Percentiles rank a stretch among this genome's conserved stretches.
phyloP scores from a whole-genome alignment of 2,113 vertebrate genomes.

The Cephalopholis sonnerati region DNA sequence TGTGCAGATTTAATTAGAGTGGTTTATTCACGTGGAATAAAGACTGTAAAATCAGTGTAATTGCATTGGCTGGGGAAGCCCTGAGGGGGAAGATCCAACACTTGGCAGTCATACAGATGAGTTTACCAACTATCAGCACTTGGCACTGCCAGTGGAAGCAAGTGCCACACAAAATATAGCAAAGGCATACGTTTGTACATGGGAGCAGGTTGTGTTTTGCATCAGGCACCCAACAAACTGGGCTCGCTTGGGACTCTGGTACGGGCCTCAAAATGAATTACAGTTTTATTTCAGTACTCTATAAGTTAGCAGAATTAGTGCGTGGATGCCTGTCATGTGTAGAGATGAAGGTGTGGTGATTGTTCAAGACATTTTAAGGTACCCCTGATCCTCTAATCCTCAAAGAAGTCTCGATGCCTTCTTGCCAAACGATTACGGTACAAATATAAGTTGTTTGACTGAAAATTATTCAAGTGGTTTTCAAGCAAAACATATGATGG shows the following conservation, averaged over 20 bases:
- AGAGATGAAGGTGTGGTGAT: background rate
- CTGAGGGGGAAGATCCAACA: slow-evolving; percentile 28
- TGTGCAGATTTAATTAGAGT: background rate
- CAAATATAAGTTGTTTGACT: background rate
- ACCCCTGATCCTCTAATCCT: background rate
- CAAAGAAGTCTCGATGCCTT: too few species aligned
- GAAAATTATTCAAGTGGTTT: background rate
- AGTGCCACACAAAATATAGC: slow-evolving; percentile 1
- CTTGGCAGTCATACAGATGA: slow-evolving; percentile 55
- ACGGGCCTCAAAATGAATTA: too few species aligned
- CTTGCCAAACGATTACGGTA: background rate
- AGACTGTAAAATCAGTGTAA: background rate
- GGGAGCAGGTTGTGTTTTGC: background rate
- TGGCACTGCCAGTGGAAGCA: slow-evolving; percentile 8
- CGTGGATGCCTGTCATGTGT: background rate
- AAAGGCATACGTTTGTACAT: slow-evolving; percentile 2
- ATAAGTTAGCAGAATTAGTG: background rate
- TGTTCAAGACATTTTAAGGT: background rate
- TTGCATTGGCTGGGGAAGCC: slow-evolving; percentile 39
- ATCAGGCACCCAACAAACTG: background rate
- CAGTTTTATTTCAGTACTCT: background rate
- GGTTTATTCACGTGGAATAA: background rate
- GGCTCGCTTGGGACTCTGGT: background rate
- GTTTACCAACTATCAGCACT: slow-evolving; percentile 56
- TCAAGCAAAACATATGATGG: background rate